A percentile compares a stretch with the other conserved stretches of the same genome.
phyloP scores from a whole-genome alignment of 2,888 invertebrate species.

The Litoditis marina region DNA sequence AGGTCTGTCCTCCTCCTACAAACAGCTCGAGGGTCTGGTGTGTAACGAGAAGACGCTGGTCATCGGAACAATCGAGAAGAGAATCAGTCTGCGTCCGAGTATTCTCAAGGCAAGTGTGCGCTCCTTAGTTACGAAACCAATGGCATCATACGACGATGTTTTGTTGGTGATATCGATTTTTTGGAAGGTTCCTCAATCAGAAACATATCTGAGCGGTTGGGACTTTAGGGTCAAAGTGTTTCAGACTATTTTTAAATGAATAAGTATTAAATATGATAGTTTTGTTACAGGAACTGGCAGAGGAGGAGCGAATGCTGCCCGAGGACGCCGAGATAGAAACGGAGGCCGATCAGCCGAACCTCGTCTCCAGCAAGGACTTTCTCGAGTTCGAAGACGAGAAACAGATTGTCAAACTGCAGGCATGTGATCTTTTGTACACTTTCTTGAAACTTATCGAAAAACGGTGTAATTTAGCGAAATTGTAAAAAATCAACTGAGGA shows the following conservation, averaged over 20 bases:
- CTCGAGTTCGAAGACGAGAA: conserved; percentile 39
- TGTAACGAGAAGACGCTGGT: conserved; percentile 28
- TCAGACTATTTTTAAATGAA: background rate
- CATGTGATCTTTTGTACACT: background rate
- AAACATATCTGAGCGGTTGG: too few species aligned
- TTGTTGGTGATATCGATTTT: background rate
- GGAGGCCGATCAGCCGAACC: conserved; percentile 16
- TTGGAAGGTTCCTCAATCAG: background rate
- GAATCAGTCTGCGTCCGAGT: conserved; percentile 31
- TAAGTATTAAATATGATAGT: background rate
- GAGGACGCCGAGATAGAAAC: conserved; percentile 24
- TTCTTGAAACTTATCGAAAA: background rate
- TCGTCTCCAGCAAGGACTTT: conserved; percentile 23
- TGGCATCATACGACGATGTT: too few species aligned
- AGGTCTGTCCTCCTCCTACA: conserved; percentile 23
- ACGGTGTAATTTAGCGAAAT: background rate
- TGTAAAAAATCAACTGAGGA: too few species aligned
- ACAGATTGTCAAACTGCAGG: conserved; percentile 22
- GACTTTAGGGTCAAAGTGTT: background rate
- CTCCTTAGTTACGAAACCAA: too few species aligned
- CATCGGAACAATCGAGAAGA: conserved; percentile 38
- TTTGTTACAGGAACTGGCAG: conserved; percentile 20
- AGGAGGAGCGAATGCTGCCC: conserved; percentile 22
- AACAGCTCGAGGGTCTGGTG: conserved; percentile 20
- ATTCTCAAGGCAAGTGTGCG: conserved; percentile 32